phyloP scores from a whole-genome alignment of 1,140 invertebrate species.

The Bombyx mandarina region DNA sequence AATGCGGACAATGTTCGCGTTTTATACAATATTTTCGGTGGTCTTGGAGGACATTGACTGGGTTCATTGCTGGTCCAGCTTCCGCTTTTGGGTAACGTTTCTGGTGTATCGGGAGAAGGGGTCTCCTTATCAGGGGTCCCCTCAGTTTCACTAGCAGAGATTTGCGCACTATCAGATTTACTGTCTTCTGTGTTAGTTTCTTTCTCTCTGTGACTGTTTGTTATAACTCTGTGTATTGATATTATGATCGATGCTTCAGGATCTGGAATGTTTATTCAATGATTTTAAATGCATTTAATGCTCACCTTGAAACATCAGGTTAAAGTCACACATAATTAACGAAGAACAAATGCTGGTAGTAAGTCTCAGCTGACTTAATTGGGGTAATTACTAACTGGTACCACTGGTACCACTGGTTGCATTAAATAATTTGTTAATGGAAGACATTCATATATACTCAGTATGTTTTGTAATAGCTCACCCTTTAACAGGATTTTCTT shows the following conservation, averaged over 20 bases:
- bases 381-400: too few species aligned
- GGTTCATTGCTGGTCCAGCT: conserved; percentile 45
- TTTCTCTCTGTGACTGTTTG: conserved; percentile 26
- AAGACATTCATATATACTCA: too few species aligned
- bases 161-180: conserved; percentile 21
- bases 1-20: conserved; percentile 62
- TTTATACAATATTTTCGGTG: conserved; percentile 59
- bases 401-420: too few species aligned
- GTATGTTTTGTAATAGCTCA: too few species aligned
- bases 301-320: too few species aligned
- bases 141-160: conserved; percentile 38
- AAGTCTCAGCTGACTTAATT: too few species aligned
- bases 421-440: too few species aligned
- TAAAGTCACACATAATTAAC: too few species aligned
- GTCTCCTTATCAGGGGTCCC: conserved; percentile 44
- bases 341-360: too few species aligned
- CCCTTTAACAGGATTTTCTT: conserved; percentile 14
- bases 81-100: conserved; percentile 32
- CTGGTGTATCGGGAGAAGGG: conserved; percentile 41
- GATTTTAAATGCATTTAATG: too few species aligned
- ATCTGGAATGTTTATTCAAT: conserved; percentile 24
- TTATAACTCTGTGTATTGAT: conserved; percentile 38
- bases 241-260: conserved; percentile 41
- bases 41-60: conserved; percentile 39
- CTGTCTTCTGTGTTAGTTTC: conserved; percentile 27